Evolutionary conservation across 1,140 invertebrate species (phyloP), one percentile per base, ranked within the genome.

Genomic region (Phortica variegata): DNA sequence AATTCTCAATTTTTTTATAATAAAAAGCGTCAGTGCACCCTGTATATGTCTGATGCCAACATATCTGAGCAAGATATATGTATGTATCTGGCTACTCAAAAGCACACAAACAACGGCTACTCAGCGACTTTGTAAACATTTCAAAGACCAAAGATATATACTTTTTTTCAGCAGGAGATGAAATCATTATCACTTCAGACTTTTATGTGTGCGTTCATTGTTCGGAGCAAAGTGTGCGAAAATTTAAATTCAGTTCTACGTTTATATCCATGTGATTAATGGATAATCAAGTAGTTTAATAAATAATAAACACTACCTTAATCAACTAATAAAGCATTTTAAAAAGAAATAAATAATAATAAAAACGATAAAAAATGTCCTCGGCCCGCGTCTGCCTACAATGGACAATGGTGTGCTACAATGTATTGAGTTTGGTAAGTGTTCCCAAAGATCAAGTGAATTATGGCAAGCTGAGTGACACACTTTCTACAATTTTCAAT

Each of bases 91-190:
- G n/a, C n/a, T n/a, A n/a, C n/a, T n/a, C n/a, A n/a, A n/a, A n/a
- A n/a, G n/a, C n/a, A n/a, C n/a, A n/a, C n/a, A n/a, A n/a, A n/a
- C n/a, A 47, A 47, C 61, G 48, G 57, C 52, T 56, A 66, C 65
- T 68, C 65, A 58, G 45, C 52, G 57, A 57, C 63, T 54, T 69
- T 68, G 63, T 68, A 68, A 68, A 68, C 63, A 68, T 60, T 68
- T 69, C 45, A 48, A 56, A 47, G 45, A 6, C 23, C 23, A 5
- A 26, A 26, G 41, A 54, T 48, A 36, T 57, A 57, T 37, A 37
- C 48, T 32, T 23, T 48, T 23, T 55, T 56, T 53, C 23, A n/a
- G 23, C 37, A 29, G 45, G 34, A 17, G 32, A 33, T 32, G 45
- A 56, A 52, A 55, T 46, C 61, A 65, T 60, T 68, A 68, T 52